These are phyloP conservation scores for Pardosa pseudoannulata DNA, from an alignment of 2,888 invertebrate species.

Conservation along the genomic window DNA sequence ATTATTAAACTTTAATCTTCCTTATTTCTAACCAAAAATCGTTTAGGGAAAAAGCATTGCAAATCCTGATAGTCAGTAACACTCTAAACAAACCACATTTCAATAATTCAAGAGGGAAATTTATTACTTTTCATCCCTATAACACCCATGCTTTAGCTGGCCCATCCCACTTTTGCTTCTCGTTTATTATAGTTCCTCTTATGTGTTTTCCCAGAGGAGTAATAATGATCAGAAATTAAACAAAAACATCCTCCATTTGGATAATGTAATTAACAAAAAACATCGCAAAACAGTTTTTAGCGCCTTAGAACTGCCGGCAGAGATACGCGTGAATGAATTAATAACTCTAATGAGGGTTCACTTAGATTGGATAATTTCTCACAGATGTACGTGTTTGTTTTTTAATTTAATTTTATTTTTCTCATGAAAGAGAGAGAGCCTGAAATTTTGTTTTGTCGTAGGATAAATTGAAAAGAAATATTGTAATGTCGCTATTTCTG, in stretches of 20 bases:
- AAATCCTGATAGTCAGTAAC: too few relatives aligned
- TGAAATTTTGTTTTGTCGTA: too few relatives aligned
- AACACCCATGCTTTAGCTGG: background rate
- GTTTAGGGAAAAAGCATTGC: too few relatives aligned
- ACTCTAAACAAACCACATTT: too few relatives aligned
- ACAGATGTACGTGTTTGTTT: background rate
- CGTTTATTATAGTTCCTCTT: background rate
- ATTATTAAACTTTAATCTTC: too few relatives aligned
- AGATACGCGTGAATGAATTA: background rate
- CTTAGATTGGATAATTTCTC: background rate
- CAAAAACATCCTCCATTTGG: slow-evolving; percentile 2
- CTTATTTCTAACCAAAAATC: too few relatives aligned
- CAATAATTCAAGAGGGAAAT: too few relatives aligned
- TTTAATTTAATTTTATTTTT: too few relatives aligned
- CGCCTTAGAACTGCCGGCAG: background rate
- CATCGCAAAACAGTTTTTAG: background rate
- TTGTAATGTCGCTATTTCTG: too few relatives aligned
- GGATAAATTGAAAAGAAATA: too few relatives aligned
- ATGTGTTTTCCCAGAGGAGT: background rate
- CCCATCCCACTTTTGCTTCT: background rate
- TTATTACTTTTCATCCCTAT: too few relatives aligned
- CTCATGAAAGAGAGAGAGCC: too few relatives aligned
- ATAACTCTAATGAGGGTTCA: background rate
- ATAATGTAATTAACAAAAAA: slow-evolving; percentile 24
- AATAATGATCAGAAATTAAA: background rate